A percentile compares a stretch with the other conserved stretches of the same genome.
Conservation (phyloP, 2,113 vertebrate species). For the Pedionomus torquatus region DNA sequence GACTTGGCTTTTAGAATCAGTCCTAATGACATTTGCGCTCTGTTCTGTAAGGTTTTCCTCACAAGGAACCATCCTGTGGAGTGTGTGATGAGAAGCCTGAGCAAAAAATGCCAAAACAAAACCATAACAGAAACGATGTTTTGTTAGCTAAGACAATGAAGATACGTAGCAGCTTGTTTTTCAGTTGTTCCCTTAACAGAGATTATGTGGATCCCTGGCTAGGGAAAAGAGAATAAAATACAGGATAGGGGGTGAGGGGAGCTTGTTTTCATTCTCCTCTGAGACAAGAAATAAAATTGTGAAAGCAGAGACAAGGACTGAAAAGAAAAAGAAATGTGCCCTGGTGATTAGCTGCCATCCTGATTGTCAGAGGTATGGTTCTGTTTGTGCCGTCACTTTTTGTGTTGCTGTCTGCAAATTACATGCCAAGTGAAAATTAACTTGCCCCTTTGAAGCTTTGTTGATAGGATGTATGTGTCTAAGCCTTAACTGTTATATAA, state of each 20-base stretch:
- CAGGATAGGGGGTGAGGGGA: neutral
- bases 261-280: neutral
- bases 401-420: constrained; percentile 30
- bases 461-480: constrained; percentile 33
- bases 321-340: neutral
- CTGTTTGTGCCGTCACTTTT: neutral
- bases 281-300: neutral
- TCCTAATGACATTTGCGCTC: neutral
- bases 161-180: neutral
- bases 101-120: neutral
- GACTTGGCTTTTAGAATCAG: neutral
- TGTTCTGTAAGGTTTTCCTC: neutral
- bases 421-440: constrained; percentile 39
- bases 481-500: constrained; percentile 10
- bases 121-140: neutral
- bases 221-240: neutral
- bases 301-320: neutral
- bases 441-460: constrained; percentile 30
- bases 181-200: neutral
- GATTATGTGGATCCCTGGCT: neutral
- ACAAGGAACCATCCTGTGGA: neutral
- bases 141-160: neutral
- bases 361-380: neutral
- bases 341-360: neutral
- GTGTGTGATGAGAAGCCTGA: rapidly evolving